A percentile compares a stretch with the other conserved stretches of the same genome.
phyloP scores from a whole-genome alignment of 2,113 vertebrate genomes.

The Oncorhynchus keta region DNA sequence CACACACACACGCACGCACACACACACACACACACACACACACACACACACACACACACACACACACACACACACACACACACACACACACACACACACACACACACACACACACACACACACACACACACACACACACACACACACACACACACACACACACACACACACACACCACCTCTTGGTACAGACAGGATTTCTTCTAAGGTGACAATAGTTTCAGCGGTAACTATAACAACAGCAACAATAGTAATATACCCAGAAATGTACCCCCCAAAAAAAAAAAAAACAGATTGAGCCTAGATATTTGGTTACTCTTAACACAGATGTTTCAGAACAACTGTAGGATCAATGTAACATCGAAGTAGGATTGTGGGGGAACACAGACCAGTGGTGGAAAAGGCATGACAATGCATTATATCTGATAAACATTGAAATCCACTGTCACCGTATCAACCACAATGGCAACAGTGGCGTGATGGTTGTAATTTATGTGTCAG shows the following conservation, averaged over 20 bases:
- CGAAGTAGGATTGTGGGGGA: background rate
- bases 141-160: too few relatives aligned
- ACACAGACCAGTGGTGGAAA: slow-evolving; percentile 4
- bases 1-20: too few relatives aligned
- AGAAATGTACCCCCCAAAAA: slow-evolving; percentile 6
- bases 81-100: too few relatives aligned
- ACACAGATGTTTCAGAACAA: slow-evolving; percentile 78
- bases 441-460: slow-evolving; percentile 4
- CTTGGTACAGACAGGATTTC: slow-evolving; percentile 25
- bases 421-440: slow-evolving; percentile 33
- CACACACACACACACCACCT: too few relatives aligned
- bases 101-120: too few relatives aligned
- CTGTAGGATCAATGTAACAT: background rate
- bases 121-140: too few relatives aligned
- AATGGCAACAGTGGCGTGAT: background rate
- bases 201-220: slow-evolving; percentile 40
- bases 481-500: too few relatives aligned
- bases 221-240: slow-evolving; percentile 34
- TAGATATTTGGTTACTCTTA: slow-evolving; percentile 68
- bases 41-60: too few relatives aligned
- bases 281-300: slow-evolving; percentile 76
- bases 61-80: too few relatives aligned
- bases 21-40: too few relatives aligned
- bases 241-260: slow-evolving; percentile 38
- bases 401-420: slow-evolving; percentile 25